Evolutionary conservation across 1,140 invertebrate genomes (phyloP).

Genomic region (Ceratoteleas bidentatus): DNA sequence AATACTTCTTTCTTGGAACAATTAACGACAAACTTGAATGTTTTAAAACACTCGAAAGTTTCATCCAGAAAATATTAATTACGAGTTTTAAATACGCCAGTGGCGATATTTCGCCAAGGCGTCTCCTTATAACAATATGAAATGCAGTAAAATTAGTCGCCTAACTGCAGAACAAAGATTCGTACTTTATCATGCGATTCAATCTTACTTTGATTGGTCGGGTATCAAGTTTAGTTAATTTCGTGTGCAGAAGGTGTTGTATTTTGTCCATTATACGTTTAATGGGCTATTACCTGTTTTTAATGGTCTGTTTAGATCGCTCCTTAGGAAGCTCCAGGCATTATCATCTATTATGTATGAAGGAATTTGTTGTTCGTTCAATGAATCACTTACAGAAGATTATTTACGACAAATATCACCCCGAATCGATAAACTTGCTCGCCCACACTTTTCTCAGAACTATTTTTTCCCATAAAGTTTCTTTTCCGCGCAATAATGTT

Average conservation of each 20-base stretch:
- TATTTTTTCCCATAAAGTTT: too few species aligned
- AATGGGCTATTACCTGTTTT: slow-evolving; percentile 66
- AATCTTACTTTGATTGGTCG: slow-evolving; percentile 55
- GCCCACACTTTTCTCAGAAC: not conserved
- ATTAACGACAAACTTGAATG: too few species aligned
- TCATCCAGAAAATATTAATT: too few species aligned
- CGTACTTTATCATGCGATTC: slow-evolving; percentile 46
- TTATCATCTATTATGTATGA: slow-evolving; percentile 60
- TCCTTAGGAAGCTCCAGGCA: slow-evolving; percentile 51
- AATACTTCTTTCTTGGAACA: too few species aligned
- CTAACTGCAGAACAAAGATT: slow-evolving; percentile 38
- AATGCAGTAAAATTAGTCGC: slow-evolving; percentile 13
- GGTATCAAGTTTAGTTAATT: slow-evolving; percentile 62
- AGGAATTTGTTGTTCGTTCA: slow-evolving; percentile 47
- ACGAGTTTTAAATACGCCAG: too few species aligned
- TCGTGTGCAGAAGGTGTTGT: slow-evolving; percentile 56
- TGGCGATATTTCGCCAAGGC: too few species aligned
- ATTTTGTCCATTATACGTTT: slow-evolving; percentile 66
- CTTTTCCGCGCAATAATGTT: too few species aligned
- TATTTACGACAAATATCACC: slow-evolving; percentile 32
- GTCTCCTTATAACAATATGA: not conserved
- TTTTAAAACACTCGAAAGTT: too few species aligned
- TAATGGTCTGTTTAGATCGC: slow-evolving; percentile 65
- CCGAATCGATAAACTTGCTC: not conserved
- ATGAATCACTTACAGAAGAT: slow-evolving; percentile 27